Base-by-base conservation (phyloP, 2,797 vertebrate species). In the Rallus crepitans region DNA sequence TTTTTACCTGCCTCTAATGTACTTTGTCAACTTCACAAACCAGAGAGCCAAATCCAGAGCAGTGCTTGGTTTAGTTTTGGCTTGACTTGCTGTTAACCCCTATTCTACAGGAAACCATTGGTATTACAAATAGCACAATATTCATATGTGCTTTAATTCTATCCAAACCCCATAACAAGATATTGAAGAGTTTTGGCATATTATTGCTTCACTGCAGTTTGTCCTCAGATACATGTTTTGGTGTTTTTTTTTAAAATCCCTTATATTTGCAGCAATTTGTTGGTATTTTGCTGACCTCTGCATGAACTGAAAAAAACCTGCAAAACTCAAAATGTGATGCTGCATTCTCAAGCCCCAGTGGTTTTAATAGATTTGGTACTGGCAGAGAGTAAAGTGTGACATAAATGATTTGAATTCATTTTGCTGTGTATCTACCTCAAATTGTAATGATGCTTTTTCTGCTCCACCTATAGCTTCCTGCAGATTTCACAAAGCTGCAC, bases 401-500 rank as follows among this genome's bases (percentile, higher is more conserved):
- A 28, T 81, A 15, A 33, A 60, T 40, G 5, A 91, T 86, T 92
- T 95, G 39, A 92, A 87, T 75, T 71, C 3, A 28, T 93, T 86
- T 75, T 85, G 23, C 57, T 93, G 9, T 89, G 17, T 85, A 40
- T 92, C 60, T 83, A 37, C 81, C 85, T 94, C 90, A 95, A 39
- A 96, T 97, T 93, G 85, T 97, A 97, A 98, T 92, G 72, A 69
- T 90, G 24, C 72, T 88, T 97, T 98, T 97, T 97, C 87, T 96
- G 93, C 84, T 96, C 82, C 95, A 96, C 96, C 97, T 97, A 70
- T 98, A 99, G 99, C 99, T 99, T 97, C 99, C 99, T 95, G 99
- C 99, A 98, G 99, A 99, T 98, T 99, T 99, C 98, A 99, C 99
- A 98, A 99, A 99, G 98, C 98, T 99, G 90, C 99, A 99, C 98